Conservation (phyloP, 2,797 vertebrate species). For the Natrix natrix region DNA sequence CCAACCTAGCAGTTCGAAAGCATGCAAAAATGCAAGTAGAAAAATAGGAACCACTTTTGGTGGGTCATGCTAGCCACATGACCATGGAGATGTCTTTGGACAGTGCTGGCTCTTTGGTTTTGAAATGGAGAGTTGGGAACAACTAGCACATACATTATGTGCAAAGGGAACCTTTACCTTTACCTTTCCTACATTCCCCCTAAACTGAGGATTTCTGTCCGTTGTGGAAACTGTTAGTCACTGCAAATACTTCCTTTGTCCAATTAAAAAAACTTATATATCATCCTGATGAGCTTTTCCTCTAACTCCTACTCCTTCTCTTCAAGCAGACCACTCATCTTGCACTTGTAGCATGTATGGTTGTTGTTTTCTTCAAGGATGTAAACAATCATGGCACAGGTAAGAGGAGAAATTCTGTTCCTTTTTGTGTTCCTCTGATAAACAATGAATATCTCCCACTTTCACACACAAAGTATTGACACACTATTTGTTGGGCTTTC, state of each 20-base stretch:
- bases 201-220: not conserved
- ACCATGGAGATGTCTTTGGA: no score
- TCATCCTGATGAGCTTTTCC: not conserved
- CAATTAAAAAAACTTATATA: not conserved
- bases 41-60: no score
- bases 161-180: no score
- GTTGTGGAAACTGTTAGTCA: not conserved
- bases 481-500: not conserved
- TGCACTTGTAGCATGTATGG: not conserved
- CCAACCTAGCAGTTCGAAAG: no score
- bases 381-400: not conserved
- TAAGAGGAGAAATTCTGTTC: not conserved
- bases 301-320: not conserved
- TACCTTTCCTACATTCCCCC: not conserved
- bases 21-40: no score
- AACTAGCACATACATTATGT: no score
- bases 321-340: not conserved
- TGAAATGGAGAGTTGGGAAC: no score
- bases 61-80: no score
- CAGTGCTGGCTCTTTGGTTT: no score
- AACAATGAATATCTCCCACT: not conserved
- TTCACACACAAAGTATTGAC: not conserved
- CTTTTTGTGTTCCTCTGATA: not conserved
- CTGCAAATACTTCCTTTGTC: not conserved
- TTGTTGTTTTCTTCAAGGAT: not conserved